Conservation (phyloP, 1,140 invertebrate genomes). For the Artemia franciscana region DNA sequence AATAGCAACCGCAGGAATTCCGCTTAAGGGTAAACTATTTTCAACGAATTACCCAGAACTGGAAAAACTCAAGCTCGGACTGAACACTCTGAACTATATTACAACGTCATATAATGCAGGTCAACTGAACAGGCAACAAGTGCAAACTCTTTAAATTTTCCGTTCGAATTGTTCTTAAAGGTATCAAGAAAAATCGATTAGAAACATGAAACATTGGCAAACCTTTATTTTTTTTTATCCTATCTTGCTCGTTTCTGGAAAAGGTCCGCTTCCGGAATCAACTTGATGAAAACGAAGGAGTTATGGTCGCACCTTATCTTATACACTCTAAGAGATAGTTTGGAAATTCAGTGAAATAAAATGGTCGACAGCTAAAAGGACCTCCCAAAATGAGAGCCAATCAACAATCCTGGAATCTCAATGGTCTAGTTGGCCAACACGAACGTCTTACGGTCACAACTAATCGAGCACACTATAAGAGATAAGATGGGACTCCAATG, state of each 20-base stretch:
- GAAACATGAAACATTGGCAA: not conserved
- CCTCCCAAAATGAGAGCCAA: not conserved
- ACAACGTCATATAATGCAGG: not conserved
- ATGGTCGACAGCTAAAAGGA: not conserved
- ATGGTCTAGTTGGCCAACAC: no score
- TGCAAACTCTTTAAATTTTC: not conserved
- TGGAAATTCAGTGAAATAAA: not conserved
- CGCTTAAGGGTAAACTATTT: not conserved
- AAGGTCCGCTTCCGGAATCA: not conserved
- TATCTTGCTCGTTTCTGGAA: not conserved
- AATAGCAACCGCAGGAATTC: not conserved
- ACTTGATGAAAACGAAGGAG: not conserved
- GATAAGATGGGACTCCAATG: not conserved
- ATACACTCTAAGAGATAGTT: not conserved
- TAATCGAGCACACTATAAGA: not conserved
- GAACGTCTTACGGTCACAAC: no score
- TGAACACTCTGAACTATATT: not conserved
- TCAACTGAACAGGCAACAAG: not conserved
- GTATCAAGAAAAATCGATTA: not conserved
- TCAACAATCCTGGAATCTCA: not conserved
- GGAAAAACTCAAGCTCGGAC: not conserved
- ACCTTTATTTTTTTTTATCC: not conserved
- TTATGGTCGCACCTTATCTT: no score
- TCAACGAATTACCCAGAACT: not conserved
- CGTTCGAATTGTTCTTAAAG: not conserved